These are phyloP conservation scores for Ranitomeya imitator DNA, from an alignment of 2,113 vertebrate genomes.

Conservation along the genomic window DNA sequence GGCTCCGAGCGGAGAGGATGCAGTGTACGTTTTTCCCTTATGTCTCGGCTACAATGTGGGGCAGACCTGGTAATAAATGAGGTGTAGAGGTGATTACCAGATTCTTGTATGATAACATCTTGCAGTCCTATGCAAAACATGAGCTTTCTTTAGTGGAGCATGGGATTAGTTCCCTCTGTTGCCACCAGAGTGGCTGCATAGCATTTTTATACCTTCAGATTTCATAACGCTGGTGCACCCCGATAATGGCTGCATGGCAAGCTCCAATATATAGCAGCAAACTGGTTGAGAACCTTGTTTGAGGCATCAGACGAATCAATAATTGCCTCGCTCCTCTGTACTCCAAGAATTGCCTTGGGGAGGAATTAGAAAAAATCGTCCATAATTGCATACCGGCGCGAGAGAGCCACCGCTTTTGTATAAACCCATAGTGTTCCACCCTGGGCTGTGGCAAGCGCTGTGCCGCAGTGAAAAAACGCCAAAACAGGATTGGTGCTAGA, in stretches of 20 bases:
- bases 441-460: background rate
- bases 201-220: background rate
- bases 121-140: background rate
- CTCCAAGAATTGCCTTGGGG: conserved; percentile 13
- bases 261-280: background rate
- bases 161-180: background rate
- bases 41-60: background rate
- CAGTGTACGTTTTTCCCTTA: background rate
- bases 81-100: background rate
- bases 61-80: background rate
- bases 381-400: background rate
- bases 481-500: background rate
- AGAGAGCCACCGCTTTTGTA: background rate
- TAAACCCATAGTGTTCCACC: background rate
- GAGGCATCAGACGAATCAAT: conserved; percentile 3
- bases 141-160: background rate
- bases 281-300: background rate
- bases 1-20: background rate
- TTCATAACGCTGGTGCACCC: background rate
- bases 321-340: background rate
- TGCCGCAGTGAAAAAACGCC: background rate
- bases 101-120: background rate
- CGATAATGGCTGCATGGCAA: background rate
- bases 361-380: conserved; percentile 8
- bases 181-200: background rate